Evolutionary conservation across 2,113 vertebrate species (phyloP).

Genomic region (Lontra canadensis): DNA sequence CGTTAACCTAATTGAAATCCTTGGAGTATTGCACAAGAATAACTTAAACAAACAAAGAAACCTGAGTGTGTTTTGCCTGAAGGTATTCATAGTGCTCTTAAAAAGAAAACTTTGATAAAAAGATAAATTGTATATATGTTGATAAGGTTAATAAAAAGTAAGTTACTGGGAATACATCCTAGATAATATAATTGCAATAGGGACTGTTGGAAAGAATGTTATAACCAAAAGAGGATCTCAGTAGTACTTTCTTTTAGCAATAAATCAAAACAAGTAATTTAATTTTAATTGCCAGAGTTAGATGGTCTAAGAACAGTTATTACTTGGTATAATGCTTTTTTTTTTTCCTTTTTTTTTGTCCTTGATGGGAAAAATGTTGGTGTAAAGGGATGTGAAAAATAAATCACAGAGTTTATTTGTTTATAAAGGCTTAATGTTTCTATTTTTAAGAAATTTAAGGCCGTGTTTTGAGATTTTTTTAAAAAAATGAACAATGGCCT

Average conservation of each 20-base stretch:
- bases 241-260: slow-evolving; percentile 15
- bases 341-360: not conserved
- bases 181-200: slow-evolving; percentile 6
- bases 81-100: not conserved
- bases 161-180: not conserved
- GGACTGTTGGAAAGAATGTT: not conserved
- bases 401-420: slow-evolving; percentile 45
- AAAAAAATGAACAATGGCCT: not conserved
- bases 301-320: slow-evolving; percentile 37
- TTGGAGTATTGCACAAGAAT: slow-evolving; percentile 8
- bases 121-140: not conserved
- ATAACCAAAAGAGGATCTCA: not conserved
- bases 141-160: not conserved
- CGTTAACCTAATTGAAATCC: slow-evolving; percentile 24
- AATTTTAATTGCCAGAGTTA: slow-evolving; percentile 53
- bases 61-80: not conserved
- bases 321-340: not conserved
- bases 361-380: not conserved
- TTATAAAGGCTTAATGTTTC: slow-evolving; percentile 38
- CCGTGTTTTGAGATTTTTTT: slow-evolving; percentile 23
- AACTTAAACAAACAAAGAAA: not conserved
- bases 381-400: slow-evolving; percentile 4
- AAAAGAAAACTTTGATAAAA: not conserved
- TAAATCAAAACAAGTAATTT: slow-evolving; percentile 34
- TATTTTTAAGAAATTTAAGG: slow-evolving; percentile 48